Conservation (phyloP, 2,888 invertebrate species). For the Trissolcus japonicus region DNA sequence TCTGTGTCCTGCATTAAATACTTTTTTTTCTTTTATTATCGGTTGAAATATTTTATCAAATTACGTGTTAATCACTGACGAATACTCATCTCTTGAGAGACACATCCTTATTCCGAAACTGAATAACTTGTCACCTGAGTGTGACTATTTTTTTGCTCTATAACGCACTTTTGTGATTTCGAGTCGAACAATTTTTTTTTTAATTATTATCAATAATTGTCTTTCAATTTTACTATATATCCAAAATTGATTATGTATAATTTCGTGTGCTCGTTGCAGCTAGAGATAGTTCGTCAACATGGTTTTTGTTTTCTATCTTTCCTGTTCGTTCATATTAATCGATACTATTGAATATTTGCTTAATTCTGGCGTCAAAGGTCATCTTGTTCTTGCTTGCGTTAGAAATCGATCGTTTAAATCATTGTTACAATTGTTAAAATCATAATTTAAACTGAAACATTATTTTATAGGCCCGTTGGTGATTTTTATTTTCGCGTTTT, state of each 20-base stretch:
- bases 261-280: conserved; percentile 54
- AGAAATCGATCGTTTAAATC: conserved; percentile 20
- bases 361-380: conserved; percentile 50
- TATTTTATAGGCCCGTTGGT: conserved; percentile 33
- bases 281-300: conserved; percentile 53
- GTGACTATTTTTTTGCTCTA: conserved; percentile 42
- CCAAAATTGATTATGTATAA: conserved; percentile 55
- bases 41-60: conserved; percentile 71
- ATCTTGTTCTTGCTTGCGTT: conserved; percentile 36
- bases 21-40: conserved; percentile 60
- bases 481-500: conserved; percentile 2
- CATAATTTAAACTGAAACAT: conserved; percentile 21
- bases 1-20: conserved; percentile 72
- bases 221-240: conserved; percentile 22
- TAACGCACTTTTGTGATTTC: conserved; percentile 54
- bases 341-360: conserved; percentile 53
- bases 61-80: conserved; percentile 59
- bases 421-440: conserved; percentile 32
- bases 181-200: conserved; percentile 46
- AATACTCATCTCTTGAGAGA: conserved; percentile 56
- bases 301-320: conserved; percentile 48
- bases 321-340: conserved; percentile 44
- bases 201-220: conserved; percentile 38
- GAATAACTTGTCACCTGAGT: conserved; percentile 41
- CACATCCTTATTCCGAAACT: conserved; percentile 47